Percentiles rank a stretch among this genome's conserved stretches.
Evolutionary conservation across 2,797 vertebrate species (phyloP).

Genomic region (Galago senegalensis): DNA sequence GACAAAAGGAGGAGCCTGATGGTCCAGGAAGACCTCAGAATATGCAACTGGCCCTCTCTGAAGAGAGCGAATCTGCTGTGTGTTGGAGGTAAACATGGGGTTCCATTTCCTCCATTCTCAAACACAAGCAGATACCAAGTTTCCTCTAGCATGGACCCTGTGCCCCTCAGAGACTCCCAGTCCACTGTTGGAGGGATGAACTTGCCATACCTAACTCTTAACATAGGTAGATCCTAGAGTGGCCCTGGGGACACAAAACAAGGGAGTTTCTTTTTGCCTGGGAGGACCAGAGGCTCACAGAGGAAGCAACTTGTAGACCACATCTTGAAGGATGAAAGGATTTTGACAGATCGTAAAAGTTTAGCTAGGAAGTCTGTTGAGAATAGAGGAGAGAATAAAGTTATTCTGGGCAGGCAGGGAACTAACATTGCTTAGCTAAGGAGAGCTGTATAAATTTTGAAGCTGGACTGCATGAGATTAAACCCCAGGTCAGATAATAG

Average conservation of each 20-base stretch:
- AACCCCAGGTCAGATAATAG: background rate
- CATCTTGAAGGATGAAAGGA: background rate
- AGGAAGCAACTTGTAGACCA: background rate
- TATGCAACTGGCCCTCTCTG: background rate
- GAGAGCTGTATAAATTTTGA: constrained; percentile 5
- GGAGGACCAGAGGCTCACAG: background rate
- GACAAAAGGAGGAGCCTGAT: background rate
- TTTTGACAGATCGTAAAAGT: background rate
- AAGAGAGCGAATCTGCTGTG: background rate
- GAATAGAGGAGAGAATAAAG: background rate
- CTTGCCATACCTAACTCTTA: background rate
- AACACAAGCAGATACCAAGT: background rate
- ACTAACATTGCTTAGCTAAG: background rate
- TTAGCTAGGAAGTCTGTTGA: background rate
- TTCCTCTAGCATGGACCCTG: background rate
- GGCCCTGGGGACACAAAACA: background rate
- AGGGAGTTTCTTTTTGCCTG: background rate
- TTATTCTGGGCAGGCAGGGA: background rate
- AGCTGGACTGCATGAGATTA: background rate
- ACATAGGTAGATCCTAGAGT: background rate
- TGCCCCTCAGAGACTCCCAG: background rate
- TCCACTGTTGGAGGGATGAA: fast-evolving
- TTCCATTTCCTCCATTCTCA: background rate
- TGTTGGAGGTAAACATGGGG: background rate
- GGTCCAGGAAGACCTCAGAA: background rate